A percentile compares a stretch with the other conserved stretches of the same genome.
Evolutionary conservation across 2,888 invertebrate species (phyloP).

Genomic region (Pterostichus niger): DNA sequence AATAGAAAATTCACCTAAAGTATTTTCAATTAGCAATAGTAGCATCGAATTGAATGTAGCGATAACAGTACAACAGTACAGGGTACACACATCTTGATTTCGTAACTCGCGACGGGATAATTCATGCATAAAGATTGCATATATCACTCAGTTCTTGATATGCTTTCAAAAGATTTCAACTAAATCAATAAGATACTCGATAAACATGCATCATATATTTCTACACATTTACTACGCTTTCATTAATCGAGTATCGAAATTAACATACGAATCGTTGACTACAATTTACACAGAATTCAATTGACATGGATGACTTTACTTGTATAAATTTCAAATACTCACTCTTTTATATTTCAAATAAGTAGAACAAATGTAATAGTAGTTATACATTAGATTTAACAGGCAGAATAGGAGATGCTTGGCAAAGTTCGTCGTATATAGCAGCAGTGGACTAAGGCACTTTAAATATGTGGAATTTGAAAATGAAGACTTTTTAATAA

Average conservation of each 20-base stretch:
- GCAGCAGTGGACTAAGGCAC: no score
- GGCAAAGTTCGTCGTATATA: no score
- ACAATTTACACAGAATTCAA: slow-evolving; percentile 29
- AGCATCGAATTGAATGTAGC: slow-evolving; percentile 34
- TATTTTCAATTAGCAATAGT: slow-evolving; percentile 22
- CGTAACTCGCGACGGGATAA: background rate
- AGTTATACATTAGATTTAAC: no score
- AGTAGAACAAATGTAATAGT: background rate
- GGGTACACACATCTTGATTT: slow-evolving; percentile 22
- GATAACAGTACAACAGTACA: slow-evolving; percentile 5
- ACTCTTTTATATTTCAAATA: slow-evolving; percentile 25
- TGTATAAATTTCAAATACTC: slow-evolving; percentile 35
- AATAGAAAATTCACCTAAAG: slow-evolving; percentile 43
- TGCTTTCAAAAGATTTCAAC: slow-evolving; percentile 54
- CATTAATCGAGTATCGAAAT: slow-evolving; percentile 8
- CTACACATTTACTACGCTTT: background rate
- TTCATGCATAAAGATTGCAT: slow-evolving; percentile 19
- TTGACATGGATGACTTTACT: slow-evolving; percentile 31
- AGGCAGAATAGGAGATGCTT: no score
- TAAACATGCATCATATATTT: background rate
- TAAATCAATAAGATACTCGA: background rate
- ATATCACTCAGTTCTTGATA: slow-evolving; percentile 66
- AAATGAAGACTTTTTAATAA: no score
- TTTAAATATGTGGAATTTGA: no score
- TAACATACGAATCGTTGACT: slow-evolving; percentile 7